Percentiles rank a stretch among this genome's conserved stretches.
Evolutionary conservation across 2,113 vertebrate genomes (phyloP).

Genomic region (Sapajus apella): DNA sequence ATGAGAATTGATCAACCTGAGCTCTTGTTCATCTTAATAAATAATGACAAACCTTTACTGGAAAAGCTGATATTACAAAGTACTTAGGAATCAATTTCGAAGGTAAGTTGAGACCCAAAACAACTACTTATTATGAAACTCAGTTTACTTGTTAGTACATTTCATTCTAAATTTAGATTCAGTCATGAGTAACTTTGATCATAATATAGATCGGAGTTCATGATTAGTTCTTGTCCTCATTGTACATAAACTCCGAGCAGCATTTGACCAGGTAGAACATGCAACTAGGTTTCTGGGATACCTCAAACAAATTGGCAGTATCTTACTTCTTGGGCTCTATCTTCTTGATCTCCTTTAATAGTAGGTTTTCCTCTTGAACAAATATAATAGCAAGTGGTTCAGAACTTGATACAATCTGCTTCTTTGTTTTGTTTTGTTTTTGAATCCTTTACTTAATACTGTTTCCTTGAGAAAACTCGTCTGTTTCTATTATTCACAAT

Average conservation of each 20-base stretch:
- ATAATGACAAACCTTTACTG: background rate
- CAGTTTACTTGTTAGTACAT: background rate
- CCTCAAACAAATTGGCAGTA: background rate
- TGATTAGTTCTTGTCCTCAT: background rate
- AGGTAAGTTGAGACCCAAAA: conserved; percentile 21
- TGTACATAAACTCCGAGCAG: background rate
- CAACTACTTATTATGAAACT: background rate
- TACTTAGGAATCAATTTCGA: background rate
- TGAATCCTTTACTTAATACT: background rate
- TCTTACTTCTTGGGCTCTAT: background rate
- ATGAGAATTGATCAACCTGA: background rate
- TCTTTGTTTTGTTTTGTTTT: background rate
- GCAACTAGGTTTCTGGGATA: background rate
- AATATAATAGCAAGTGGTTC: background rate
- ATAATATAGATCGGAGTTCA: background rate
- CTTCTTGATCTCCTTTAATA: background rate
- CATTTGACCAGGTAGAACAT: background rate
- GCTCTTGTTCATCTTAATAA: background rate
- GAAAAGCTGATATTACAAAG: background rate
- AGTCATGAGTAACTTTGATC: background rate
- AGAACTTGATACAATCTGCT: background rate
- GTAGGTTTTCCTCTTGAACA: background rate
- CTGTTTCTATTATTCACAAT: background rate
- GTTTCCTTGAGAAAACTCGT: background rate
- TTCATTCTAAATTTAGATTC: conserved; percentile 6